These are phyloP conservation scores for Xyliphius kryptos DNA, from an alignment of 2,113 vertebrate species.

Conservation along the genomic window DNA sequence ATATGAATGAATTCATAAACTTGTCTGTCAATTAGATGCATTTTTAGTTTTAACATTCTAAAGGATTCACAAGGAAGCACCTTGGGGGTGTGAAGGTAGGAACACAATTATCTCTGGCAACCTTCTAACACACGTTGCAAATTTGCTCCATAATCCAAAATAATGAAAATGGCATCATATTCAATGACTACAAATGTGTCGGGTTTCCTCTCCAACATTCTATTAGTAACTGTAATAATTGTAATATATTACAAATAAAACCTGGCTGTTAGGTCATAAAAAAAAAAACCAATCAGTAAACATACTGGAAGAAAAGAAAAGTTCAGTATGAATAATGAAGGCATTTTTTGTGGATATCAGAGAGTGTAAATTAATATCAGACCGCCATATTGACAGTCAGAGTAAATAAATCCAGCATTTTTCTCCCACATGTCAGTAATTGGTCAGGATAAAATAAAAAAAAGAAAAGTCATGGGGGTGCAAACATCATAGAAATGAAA, in stretches of 20 bases:
- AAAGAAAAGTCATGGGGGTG: no score
- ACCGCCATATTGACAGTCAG: no score
- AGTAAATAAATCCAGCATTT: conserved; percentile 14
- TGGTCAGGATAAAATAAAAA: neutral
- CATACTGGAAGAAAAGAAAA: conserved; percentile 25
- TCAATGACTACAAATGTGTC: conserved; percentile 35
- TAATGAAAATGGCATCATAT: conserved; percentile 26
- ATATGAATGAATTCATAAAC: no score
- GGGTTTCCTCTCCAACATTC: conserved; percentile 31
- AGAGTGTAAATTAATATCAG: conserved; percentile 43
- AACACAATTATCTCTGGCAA: conserved; percentile 36
- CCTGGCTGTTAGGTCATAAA: conserved; percentile 44
- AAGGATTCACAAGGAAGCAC: no score
- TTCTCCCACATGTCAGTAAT: conserved; percentile 16
- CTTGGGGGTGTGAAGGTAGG: no score
- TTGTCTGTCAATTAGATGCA: no score
- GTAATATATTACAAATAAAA: conserved; percentile 48
- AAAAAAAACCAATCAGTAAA: conserved; percentile 36
- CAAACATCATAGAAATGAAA: conserved; percentile 26
- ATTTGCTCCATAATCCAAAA: conserved; percentile 26
- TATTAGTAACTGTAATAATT: conserved; percentile 48
- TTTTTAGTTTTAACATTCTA: no score
- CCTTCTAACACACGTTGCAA: conserved; percentile 19
- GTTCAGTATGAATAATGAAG: conserved; percentile 46
- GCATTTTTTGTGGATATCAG: conserved; percentile 35